A percentile compares a stretch with the other conserved stretches of the same genome.
These are phyloP conservation scores for Sakesphorus luctuosus DNA, from an alignment of 2,113 vertebrate species.

Conservation along the genomic window DNA sequence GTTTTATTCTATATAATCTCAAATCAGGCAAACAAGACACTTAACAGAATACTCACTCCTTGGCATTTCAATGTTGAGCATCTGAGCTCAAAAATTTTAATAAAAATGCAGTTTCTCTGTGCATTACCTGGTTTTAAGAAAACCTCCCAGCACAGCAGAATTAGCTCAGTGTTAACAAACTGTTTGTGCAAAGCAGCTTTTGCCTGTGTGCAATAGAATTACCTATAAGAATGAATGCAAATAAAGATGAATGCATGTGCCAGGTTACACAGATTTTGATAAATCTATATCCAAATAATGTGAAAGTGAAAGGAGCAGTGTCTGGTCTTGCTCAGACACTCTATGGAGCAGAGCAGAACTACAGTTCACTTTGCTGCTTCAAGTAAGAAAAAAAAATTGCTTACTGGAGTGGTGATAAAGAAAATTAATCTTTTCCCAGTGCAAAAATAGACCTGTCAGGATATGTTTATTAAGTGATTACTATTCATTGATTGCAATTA, in stretches of 20 bases:
- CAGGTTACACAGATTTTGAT: neutral
- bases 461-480: conserved; percentile 78
- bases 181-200: conserved; percentile 27
- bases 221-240: neutral
- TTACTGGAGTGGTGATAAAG: conserved; percentile 72
- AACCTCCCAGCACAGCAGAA: neutral
- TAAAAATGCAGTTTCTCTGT: neutral
- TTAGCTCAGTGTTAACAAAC: neutral
- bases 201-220: neutral
- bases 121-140: neutral
- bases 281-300: neutral
- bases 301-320: neutral
- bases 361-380: conserved; percentile 52
- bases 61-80: neutral
- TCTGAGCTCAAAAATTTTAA: neutral
- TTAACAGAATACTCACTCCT: neutral
- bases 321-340: neutral
- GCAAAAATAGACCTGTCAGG: conserved; percentile 74
- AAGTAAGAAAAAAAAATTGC: conserved; percentile 64
- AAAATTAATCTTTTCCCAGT: conserved; percentile 77
- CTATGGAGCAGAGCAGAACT: neutral
- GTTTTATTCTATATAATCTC: neutral
- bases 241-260: neutral
- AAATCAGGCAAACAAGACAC: neutral
- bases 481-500: conserved; percentile 75